Conservation (phyloP, 2,888 invertebrate species). For the Malachius bipustulatus region DNA sequence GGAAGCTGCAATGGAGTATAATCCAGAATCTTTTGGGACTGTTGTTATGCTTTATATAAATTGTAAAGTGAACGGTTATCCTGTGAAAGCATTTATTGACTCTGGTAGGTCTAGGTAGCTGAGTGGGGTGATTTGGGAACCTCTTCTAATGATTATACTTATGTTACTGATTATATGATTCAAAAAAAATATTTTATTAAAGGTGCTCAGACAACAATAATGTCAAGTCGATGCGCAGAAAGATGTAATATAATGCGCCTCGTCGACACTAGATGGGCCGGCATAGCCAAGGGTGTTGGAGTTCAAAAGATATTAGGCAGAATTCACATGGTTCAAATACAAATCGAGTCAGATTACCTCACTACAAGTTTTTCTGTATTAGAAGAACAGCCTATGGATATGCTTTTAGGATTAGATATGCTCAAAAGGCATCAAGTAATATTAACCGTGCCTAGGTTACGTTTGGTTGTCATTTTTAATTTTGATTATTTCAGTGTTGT, state of each 20-base stretch:
- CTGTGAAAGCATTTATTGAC: slow-evolving; percentile 97
- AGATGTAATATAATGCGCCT: slow-evolving; percentile 83
- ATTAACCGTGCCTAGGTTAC: too few relatives aligned
- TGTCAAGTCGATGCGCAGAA: slow-evolving; percentile 93
- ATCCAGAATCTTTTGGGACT: slow-evolving; percentile 96
- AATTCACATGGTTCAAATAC: slow-evolving; percentile 94
- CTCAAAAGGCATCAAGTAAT: slow-evolving; percentile 85
- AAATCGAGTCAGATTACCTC: slow-evolving; percentile 86
- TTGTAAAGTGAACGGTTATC: slow-evolving; percentile 91
- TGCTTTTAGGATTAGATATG: slow-evolving; percentile 96
- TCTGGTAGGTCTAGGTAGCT: slow-evolving; percentile 52
- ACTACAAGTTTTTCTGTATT: slow-evolving; percentile 95
- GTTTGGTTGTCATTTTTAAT: too few relatives aligned
- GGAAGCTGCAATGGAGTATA: slow-evolving; percentile 97
- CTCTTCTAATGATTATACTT: not conserved
- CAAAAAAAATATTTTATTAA: slow-evolving; percentile 10
- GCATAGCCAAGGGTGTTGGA: slow-evolving; percentile 95
- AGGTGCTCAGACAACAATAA: slow-evolving; percentile 92
- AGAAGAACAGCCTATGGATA: slow-evolving; percentile 96
- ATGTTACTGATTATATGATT: not conserved
- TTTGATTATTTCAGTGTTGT: slow-evolving; percentile 50
- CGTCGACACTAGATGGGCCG: slow-evolving; percentile 88
- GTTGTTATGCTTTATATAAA: slow-evolving; percentile 97
- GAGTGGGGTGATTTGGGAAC: too few relatives aligned
- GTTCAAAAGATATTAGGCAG: slow-evolving; percentile 91